Evolutionary conservation across 2,888 invertebrate genomes (phyloP), one percentile per base, ranked within the genome.

Genomic region (Xanthorhoe designata): DNA sequence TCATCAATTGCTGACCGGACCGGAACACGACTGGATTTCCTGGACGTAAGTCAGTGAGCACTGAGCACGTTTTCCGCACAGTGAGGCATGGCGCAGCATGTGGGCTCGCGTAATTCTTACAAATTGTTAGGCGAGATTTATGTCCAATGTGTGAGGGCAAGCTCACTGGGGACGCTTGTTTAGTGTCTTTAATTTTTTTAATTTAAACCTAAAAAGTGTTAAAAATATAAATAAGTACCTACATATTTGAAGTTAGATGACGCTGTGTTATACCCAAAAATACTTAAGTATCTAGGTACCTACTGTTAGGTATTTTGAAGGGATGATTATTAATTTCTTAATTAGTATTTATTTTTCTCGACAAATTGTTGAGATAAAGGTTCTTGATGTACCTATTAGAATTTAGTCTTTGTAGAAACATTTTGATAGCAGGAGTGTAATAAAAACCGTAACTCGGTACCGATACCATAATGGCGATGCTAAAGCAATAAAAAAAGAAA

Each of bases 121-220:
- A 78, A 83, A 80, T 81, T 78, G 78, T 77, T 61, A 66, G 56
- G 53, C 61, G 42, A 68, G 66, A 68, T 71, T 71, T 68, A 71
- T 71, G 67, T 61, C 61, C 57, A 49, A 32, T 13, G 17, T 10
- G 45, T 24, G 58, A 18, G 57, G 63, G 6, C 35, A 24, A 15
- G 9, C 56, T 53, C 63, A 67, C 67, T 69, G 63, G 63, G 61
- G 18, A 52, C 15, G 9, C n/a, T 53, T 2, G 45, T 45, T 32
- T 35, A 50, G 13, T 42, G 10, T 42, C 38, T 38, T 38, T 32
- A 32, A 32, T n/a, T n/a, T n/a, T n/a, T n/a, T n/a, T n/a, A n/a
- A n/a, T n/a, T 24, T 24, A 24, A 24, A 24, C 24, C 24, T 3
- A 3, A 24, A 24, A 24, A 24, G 24, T 24, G 24, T 4, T 24